Base-by-base conservation (phyloP, 2,797 vertebrate species). In the Balearica regulorum region DNA sequence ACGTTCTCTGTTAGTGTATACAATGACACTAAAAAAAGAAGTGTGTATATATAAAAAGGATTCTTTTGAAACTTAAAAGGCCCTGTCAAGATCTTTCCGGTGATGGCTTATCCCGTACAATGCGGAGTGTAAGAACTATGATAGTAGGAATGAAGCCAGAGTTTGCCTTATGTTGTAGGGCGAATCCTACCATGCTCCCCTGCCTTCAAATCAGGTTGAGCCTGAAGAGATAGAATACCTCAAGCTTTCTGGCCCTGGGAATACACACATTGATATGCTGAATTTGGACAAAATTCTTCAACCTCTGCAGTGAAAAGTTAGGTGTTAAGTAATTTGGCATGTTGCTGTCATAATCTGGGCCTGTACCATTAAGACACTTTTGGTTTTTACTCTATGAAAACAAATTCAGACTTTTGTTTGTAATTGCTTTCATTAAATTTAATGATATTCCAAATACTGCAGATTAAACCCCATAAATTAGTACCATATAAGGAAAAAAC, bases 191-290 rank as follows among this genome's bases (percentile, higher is more conserved):
- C 7, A 10, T 28, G 12, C 3, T 87, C 12, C 20, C 9, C 24
- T 69, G 29, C 51, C 33, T 41, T 93, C 69, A 72, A 10, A 62
- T 43, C 29, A 25, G 18, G 6, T 13, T 78, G 41, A 81, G 19
- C 24, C 31, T 48, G n/a, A 76, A 17, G 58, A 69, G 5, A 25
- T 8, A 20, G 24, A 54, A 68, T 29, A 66, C 31, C 26, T 76
- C 12, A 19, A 25, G 37, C 24, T 87, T 90, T 69, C 51, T 54
- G 33, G 21, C 22, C 14, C 11, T 71, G n/a, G n/a, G 17, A 62
- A 62, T 16, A 14, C 1, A 31, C 12, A 9, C 2, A 1, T 6
- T 37, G 5, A 6, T 46, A 4, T 29, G 12, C 31, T 49, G 51
- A 70, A 22, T 57, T 83, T 60, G 22, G 28, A 28, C 3, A 68